Base-by-base conservation (phyloP, 2,888 invertebrate genomes). In the Mayetiola destructor region DNA sequence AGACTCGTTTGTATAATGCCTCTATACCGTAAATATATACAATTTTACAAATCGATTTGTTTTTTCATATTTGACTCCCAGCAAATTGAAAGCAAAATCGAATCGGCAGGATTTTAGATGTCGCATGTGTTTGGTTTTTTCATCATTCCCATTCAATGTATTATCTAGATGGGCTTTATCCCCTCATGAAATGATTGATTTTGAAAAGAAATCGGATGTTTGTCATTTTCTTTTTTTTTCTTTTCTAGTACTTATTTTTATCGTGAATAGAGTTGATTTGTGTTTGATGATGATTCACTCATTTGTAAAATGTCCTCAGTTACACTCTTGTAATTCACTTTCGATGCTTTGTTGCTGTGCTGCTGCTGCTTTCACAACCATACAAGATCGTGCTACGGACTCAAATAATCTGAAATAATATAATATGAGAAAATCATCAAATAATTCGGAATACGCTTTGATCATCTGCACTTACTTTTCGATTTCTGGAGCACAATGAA, bases 401-500 rank as follows among this genome's bases (percentile, higher is more conserved):
- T 95, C 94, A 72, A 95, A 94, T 67, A 96, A 77, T 69, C 93
- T 93, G 71, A 52, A 12, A 23, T 30, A 30, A 53, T 14, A 35
- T 21, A 32, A 12, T 37, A 35, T 55, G 20, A 40, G 10, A 40
- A 9, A 5, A 40, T 18, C n/a, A 36, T 36, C n/a, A n/a, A 36
- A n/a, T 9, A 39, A 36, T 36, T 12, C 4, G 14, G 14, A n/a
- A 36, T n/a, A 14, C n/a, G 36, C 3, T 6, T 36, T 36, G 12
- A 10, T 14, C 12, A 36, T 36, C n/a, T 6, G n/a, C 36, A 12
- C 87, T 81, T 74, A 94, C 93, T 96, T 96, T 76, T 96, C 95
- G 66, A 99, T 97, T 76, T 99, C 99, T 1, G 97, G 95, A 20
- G 99, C 97, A 73, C 99, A 99, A 68, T 95, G 94, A 1, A 99